Conservation (phyloP, 2,888 invertebrate genomes). For the Alentia gelatinosa region DNA sequence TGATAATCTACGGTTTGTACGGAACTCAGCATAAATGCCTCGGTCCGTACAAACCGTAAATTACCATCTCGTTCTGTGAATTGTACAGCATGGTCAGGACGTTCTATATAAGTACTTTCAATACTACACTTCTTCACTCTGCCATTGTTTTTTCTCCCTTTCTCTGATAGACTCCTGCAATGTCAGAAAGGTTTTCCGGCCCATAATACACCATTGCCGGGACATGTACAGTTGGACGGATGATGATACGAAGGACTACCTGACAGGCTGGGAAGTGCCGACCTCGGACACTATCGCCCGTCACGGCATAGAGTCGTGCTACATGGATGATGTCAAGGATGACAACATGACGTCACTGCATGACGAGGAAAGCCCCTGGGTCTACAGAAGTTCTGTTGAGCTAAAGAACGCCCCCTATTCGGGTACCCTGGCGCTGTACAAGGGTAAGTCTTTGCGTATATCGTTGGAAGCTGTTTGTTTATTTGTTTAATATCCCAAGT, state of each 20-base stretch:
- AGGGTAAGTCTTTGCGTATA: constrained; percentile 69
- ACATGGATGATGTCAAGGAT: constrained; percentile 23
- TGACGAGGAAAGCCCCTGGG: constrained; percentile 74
- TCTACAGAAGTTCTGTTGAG: constrained; percentile 78
- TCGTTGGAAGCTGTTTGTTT: too few species aligned
- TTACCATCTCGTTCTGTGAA: too few species aligned
- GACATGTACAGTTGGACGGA: constrained; percentile 78
- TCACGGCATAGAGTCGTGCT: constrained; percentile 36
- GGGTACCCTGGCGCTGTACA: constrained; percentile 80
- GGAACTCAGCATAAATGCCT: too few species aligned
- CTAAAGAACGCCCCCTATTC: constrained; percentile 80
- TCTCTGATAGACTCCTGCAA: constrained; percentile 78
- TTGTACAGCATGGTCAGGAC: too few species aligned
- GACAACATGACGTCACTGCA: constrained; percentile 27
- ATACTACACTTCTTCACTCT: too few species aligned
- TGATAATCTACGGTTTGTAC: too few species aligned
- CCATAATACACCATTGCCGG: constrained; percentile 76
- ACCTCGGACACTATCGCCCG: constrained; percentile 35
- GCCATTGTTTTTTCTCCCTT: too few species aligned
- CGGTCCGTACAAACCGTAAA: too few species aligned
- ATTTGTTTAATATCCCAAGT: too few species aligned
- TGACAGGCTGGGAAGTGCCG: constrained; percentile 71
- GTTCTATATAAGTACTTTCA: too few species aligned
- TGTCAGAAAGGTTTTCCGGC: constrained; percentile 68
- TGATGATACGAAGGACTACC: constrained; percentile 78